Conservation (phyloP, 2,113 vertebrate genomes). For the Amia ocellicauda region DNA sequence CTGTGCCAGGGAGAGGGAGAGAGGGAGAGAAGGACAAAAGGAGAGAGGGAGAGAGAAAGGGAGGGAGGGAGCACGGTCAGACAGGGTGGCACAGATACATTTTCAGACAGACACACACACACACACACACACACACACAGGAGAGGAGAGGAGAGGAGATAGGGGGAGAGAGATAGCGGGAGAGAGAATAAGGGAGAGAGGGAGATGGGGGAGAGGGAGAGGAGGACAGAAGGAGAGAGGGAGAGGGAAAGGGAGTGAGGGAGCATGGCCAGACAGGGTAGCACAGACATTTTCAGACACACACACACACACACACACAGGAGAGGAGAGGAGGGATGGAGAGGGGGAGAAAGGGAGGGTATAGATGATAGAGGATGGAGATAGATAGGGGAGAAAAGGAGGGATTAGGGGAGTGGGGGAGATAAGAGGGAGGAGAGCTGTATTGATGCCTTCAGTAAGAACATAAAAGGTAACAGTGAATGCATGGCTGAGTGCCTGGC, state of each 20-base stretch:
- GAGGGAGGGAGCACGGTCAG: not conserved
- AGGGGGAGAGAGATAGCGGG: not conserved
- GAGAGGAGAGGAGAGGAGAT: not conserved
- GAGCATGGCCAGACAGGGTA: not conserved
- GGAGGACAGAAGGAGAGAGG: conserved; percentile 14
- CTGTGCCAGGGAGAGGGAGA: conserved; percentile 16
- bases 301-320: too few species aligned
- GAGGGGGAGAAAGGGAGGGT: too few species aligned
- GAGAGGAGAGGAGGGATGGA: too few species aligned
- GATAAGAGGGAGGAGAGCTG: too few species aligned
- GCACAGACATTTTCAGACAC: too few species aligned
- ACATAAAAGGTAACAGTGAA: too few species aligned
- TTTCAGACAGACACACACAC: not conserved
- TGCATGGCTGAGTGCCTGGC: too few species aligned
- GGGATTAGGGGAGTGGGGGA: too few species aligned
- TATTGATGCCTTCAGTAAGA: too few species aligned
- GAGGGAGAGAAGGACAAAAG: not conserved
- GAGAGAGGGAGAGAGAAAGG: conserved; percentile 3
- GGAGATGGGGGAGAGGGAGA: conserved; percentile 11
- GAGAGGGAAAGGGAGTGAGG: not conserved
- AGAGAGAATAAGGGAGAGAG: conserved; percentile 1
- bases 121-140: conserved; percentile 18
- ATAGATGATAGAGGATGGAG: too few species aligned
- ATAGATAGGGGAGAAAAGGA: too few species aligned
- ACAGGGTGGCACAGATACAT: not conserved